Evolutionary conservation across 2,113 vertebrate species (phyloP).

Genomic region (Hemichromis elongatus): DNA sequence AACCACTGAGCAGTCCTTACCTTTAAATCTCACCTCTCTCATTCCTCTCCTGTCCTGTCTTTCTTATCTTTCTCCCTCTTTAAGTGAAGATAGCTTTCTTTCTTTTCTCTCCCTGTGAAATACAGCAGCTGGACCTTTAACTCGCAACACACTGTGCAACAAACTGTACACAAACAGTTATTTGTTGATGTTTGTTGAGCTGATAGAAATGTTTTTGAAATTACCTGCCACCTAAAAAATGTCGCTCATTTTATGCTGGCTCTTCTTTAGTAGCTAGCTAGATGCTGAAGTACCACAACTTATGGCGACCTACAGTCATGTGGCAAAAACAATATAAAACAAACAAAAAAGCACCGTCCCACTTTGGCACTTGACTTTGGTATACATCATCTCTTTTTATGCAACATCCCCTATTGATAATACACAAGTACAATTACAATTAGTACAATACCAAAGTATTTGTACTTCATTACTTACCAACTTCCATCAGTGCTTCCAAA

Average conservation of each 20-base stretch:
- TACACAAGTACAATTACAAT: neutral
- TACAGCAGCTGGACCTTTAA: neutral
- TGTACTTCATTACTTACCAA: neutral
- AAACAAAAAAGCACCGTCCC: neutral
- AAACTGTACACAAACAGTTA: neutral
- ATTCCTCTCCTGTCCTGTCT: neutral
- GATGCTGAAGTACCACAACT: neutral
- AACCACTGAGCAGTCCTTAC: neutral
- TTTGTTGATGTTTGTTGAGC: neutral
- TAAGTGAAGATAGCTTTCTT: neutral
- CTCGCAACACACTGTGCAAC: neutral
- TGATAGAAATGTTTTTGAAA: neutral
- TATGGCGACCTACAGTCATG: neutral
- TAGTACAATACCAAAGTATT: neutral
- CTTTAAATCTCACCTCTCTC: neutral
- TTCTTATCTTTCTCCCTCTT: neutral
- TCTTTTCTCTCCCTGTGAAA: neutral
- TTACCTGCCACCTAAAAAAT: neutral
- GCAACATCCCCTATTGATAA: neutral
- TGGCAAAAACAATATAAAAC: neutral
- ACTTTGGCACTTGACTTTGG: neutral
- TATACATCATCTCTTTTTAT: neutral
- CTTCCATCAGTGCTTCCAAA: neutral
- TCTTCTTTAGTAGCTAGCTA: neutral
- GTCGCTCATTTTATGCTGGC: neutral